Evolutionary conservation across 1,140 invertebrate genomes (phyloP).

Genomic region (Plutomurus gul): DNA sequence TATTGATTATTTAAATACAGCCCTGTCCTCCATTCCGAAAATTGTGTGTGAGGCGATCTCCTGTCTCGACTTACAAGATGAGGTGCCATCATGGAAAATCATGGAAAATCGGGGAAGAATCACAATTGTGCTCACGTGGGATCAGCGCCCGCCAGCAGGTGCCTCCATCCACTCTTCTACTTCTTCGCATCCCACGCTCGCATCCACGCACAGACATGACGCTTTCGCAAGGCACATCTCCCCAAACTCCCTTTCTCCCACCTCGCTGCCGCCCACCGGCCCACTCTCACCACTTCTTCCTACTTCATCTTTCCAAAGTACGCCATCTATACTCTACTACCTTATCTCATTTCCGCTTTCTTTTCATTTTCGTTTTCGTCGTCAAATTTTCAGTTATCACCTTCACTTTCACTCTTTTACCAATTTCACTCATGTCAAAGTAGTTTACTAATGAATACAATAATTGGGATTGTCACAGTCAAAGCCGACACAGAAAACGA

Average conservation of each 20-base stretch:
- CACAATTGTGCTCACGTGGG: slow-evolving; percentile 77
- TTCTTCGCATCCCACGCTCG: slow-evolving; percentile 43
- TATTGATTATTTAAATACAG: slow-evolving; percentile 60
- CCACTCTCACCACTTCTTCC: slow-evolving; percentile 35
- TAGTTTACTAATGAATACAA: not conserved
- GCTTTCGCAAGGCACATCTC: slow-evolving; percentile 49
- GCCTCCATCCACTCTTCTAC: slow-evolving; percentile 53
- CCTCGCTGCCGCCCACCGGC: slow-evolving; percentile 56
- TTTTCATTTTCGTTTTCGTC: not conserved
- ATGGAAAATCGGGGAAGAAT: slow-evolving; percentile 94
- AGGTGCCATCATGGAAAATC: slow-evolving; percentile 89
- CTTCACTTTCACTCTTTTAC: not conserved
- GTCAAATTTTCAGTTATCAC: not conserved
- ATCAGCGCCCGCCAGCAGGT: slow-evolving; percentile 60
- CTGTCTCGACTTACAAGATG: slow-evolving; percentile 89
- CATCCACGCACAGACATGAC: slow-evolving; percentile 45
- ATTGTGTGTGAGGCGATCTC: slow-evolving; percentile 96
- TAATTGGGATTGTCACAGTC: not conserved
- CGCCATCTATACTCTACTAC: slow-evolving; percentile 21
- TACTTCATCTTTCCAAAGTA: slow-evolving; percentile 16
- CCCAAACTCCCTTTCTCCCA: slow-evolving; percentile 46
- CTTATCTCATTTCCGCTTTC: slow-evolving; percentile 32
- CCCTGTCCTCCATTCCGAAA: slow-evolving; percentile 90
- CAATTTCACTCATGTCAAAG: not conserved
- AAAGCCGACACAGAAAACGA: not conserved